Percentiles rank a stretch among this genome's conserved stretches.
phyloP scores from a whole-genome alignment of 2,888 invertebrate species.

The Archips xylosteana region DNA sequence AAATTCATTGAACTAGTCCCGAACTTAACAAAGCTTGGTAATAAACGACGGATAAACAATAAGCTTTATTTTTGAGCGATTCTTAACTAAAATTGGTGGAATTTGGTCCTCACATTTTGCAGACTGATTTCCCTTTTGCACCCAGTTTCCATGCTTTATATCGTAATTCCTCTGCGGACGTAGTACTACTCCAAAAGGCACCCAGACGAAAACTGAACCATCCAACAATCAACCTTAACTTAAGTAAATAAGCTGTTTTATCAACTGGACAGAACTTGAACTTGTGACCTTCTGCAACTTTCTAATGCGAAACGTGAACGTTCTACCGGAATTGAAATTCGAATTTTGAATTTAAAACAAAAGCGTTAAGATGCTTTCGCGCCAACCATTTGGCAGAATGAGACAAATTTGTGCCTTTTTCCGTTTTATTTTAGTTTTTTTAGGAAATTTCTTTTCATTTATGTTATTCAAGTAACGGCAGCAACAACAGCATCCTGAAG shows the following conservation, averaged over 20 bases:
- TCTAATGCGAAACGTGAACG: slow-evolving; percentile 4
- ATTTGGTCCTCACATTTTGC: neutral
- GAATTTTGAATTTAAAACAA: slow-evolving; percentile 28
- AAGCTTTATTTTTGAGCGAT: no score
- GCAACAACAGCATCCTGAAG: no score
- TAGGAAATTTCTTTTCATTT: neutral
- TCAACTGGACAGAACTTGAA: neutral
- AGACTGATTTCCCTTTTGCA: no score
- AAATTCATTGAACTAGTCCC: no score
- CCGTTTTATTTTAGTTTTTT: slow-evolving; percentile 1
- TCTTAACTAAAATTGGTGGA: no score
- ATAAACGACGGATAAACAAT: no score
- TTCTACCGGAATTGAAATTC: slow-evolving; percentile 24
- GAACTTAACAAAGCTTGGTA: no score
- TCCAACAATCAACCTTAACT: neutral
- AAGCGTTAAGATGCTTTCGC: slow-evolving; percentile 22
- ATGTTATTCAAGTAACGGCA: neutral
- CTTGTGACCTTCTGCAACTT: neutral
- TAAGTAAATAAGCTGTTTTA: neutral
- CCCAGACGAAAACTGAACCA: neutral
- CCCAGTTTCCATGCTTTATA: no score
- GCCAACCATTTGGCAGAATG: slow-evolving; percentile 10
- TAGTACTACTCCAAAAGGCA: neutral
- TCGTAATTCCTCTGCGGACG: neutral
- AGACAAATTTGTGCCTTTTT: slow-evolving; percentile 1